Evolutionary conservation across 2,888 invertebrate species (phyloP), one percentile per base, ranked within the genome.

Genomic region (Merodon equestris): DNA sequence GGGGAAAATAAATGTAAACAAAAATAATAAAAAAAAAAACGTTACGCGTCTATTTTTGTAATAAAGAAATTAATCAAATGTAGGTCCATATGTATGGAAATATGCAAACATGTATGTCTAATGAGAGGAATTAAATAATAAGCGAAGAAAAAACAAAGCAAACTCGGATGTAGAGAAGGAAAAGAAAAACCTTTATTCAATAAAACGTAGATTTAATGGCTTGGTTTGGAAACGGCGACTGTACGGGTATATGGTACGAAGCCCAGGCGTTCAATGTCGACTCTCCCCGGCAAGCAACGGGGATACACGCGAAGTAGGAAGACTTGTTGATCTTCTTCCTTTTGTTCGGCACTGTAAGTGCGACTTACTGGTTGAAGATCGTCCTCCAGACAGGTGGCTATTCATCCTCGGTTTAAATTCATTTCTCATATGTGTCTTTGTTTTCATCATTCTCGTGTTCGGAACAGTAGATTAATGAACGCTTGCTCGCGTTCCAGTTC

Each of bases 91-190:
- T n/a, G 34, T 12, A 66, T 42, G 13, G 12, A 56, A 60, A 56
- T 12, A 57, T 36, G 17, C n/a, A 56, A 34, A 9, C n/a, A 40
- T 40, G n/a, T n/a, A 40, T 40, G 40, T 40, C 47, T 15, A 38
- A 42, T 48, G n/a, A 66, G 45, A 56, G 82, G 27, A 82, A 82
- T 56, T 71, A 74, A 70, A 67, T 71, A 42, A 61, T 42, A 72
- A 82, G 60, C 45, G 79, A 75, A 76, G 53, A 82, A 27, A 75
- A 82, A 81, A 64, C 60, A 9, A 42, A 36, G 36, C 13, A 15
- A 9, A 40, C 15, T 10, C 34, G 48, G 47, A 38, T 48, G n/a
- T 40, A n/a, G 10, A n/a, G n/a, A 40, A 40, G 10, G 40, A 40
- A 10, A 40, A 40, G 10, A 51, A 13, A 67, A 47, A 56, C 36